Evolutionary conservation across 2,113 vertebrate genomes (phyloP).

Genomic region (Lophotis ruficrista): DNA sequence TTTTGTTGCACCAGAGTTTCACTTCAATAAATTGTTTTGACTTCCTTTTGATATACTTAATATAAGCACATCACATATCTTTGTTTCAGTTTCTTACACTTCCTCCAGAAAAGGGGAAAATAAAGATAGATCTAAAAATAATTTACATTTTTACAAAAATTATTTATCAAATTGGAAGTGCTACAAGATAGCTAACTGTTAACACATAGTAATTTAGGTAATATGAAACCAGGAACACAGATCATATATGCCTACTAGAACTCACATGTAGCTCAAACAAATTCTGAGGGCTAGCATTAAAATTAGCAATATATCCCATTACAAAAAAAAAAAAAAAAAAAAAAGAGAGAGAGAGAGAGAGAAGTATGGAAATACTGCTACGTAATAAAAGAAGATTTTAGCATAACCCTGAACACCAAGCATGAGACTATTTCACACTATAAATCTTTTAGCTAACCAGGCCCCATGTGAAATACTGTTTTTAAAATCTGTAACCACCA

Average conservation of each 20-base stretch:
- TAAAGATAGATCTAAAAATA: neutral
- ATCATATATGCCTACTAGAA: neutral
- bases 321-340: neutral
- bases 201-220: neutral
- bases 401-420: neutral
- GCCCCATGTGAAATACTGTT: neutral
- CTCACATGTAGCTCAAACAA: neutral
- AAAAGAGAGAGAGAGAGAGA: neutral
- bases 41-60: neutral
- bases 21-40: neutral
- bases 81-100: neutral
- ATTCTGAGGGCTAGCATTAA: neutral
- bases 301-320: neutral
- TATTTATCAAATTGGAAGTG: neutral
- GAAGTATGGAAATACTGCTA: neutral
- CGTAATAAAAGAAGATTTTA: neutral
- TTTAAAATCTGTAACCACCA: neutral
- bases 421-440: neutral
- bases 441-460: neutral
- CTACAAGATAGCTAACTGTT: neutral
- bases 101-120: neutral
- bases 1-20: neutral
- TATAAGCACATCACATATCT: neutral
- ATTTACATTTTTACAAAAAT: neutral
- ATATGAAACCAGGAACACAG: neutral